Evolutionary conservation across 2,113 vertebrate genomes (phyloP).

Genomic region (Platichthys flesus): DNA sequence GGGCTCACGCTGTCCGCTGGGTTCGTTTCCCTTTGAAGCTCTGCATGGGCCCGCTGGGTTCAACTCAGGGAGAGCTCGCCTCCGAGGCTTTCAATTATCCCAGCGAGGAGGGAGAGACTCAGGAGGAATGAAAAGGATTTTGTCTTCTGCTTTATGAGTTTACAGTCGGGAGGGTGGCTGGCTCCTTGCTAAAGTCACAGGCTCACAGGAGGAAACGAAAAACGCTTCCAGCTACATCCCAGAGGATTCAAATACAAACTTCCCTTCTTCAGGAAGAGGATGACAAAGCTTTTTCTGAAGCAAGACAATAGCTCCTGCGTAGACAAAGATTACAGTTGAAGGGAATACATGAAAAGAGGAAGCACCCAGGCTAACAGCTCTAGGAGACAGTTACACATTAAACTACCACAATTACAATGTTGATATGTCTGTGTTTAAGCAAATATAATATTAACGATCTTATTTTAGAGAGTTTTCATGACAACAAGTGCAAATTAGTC

Average conservation of each 20-base stretch:
- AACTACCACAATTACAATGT: no score
- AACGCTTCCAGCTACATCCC: neutral
- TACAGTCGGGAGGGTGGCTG: neutral
- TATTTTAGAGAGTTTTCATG: no score
- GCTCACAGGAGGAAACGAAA: neutral
- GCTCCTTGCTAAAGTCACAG: neutral
- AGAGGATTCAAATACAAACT: neutral
- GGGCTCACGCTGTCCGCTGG: neutral
- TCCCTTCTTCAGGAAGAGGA: neutral
- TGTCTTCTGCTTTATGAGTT: slow-evolving; percentile 7
- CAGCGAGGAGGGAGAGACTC: slow-evolving; percentile 13
- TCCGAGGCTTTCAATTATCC: slow-evolving; percentile 68
- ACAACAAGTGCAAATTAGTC: no score
- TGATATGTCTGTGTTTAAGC: no score
- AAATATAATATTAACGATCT: no score
- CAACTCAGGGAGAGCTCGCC: slow-evolving; percentile 14
- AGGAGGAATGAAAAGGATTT: slow-evolving; percentile 34
- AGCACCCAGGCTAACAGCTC: no score
- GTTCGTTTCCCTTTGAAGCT: slow-evolving; percentile 45
- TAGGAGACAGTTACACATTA: no score
- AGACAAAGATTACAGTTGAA: neutral
- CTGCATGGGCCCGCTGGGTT: slow-evolving; percentile 36
- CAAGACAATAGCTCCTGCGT: neutral
- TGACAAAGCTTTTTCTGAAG: neutral
- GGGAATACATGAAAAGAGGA: no score